Conservation (phyloP, 2,113 vertebrate genomes). For the Pontoporia blainvillei region DNA sequence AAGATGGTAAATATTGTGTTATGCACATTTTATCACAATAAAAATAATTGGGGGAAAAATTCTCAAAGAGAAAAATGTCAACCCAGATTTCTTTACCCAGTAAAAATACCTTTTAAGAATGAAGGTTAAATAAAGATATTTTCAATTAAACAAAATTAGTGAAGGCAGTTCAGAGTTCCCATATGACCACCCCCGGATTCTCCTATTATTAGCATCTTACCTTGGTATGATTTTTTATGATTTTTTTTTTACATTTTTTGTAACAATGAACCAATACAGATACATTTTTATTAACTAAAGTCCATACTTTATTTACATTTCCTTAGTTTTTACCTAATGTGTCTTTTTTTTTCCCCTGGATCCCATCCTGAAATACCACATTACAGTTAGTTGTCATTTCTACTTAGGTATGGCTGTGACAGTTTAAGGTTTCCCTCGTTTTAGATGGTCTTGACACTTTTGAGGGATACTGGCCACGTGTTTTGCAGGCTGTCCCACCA, state of each 20-base stretch:
- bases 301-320: not conserved
- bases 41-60: not conserved
- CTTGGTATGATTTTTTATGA: not conserved
- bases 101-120: not conserved
- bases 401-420: not conserved
- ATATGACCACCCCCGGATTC: not conserved
- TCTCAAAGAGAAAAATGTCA: not conserved
- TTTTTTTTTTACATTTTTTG: no score
- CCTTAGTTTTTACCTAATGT: not conserved
- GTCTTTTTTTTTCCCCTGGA: not conserved
- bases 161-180: not conserved
- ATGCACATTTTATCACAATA: not conserved
- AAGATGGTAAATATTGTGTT: not conserved
- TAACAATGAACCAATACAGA: not conserved
- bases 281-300: not conserved
- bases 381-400: not conserved
- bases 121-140: not conserved
- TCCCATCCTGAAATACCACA: not conserved
- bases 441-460: not conserved
- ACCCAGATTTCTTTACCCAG: not conserved
- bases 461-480: rapidly evolving
- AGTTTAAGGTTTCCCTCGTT: not conserved
- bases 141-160: not conserved
- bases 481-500: not conserved
- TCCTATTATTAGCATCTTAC: not conserved